Evolutionary conservation across 1,140 invertebrate species (phyloP), one percentile per base, ranked within the genome.

Genomic region (Bombus pascuorum): DNA sequence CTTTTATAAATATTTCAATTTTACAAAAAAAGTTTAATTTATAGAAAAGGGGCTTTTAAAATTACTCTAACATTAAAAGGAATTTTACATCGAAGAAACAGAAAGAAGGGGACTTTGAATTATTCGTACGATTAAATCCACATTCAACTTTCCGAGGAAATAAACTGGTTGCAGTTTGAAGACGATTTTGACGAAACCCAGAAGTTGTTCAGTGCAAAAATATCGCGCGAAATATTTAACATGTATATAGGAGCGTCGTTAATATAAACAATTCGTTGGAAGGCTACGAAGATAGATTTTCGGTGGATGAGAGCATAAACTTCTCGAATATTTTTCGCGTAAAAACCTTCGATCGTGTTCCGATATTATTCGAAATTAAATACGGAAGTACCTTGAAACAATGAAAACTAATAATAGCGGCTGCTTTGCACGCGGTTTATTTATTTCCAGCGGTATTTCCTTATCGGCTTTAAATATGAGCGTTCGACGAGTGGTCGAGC

Each of bases 291-390:
- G 62, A 42, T 79, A 37, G 28, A 47, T 47, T 42, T 62, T n/a
- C 65, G 12, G 18, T 15, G 5, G 8, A 47, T 47, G n/a, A 47
- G 13, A 79, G 37, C 8, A n/a, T 66, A 66, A 68, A 34, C 32
- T 79, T 1, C 39, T 44, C 44, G 74, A 47, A 32, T 47, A 34
- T 44, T 37, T 34, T 8, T 42, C 28, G 28, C 79, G 47, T 32
- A 42, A 42, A 83, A 83, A 68, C 81, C 75, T 68, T 65, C 32
- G 44, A 83, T 82, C 81, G 37, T 2, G 71, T 59, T 42, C 39
- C 12, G 22, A 18, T 25, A 59, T 74, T 74, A 66, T 76, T 59
- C 62, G 53, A 53, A 66, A 76, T 75, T 66, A 62, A 75, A 76
- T 44, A 32, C n/a, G 47, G 15, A 75, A 53, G 34, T 47, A 10